Conservation (phyloP, 2,888 invertebrate species). For the Neoaliturus tenellus region DNA sequence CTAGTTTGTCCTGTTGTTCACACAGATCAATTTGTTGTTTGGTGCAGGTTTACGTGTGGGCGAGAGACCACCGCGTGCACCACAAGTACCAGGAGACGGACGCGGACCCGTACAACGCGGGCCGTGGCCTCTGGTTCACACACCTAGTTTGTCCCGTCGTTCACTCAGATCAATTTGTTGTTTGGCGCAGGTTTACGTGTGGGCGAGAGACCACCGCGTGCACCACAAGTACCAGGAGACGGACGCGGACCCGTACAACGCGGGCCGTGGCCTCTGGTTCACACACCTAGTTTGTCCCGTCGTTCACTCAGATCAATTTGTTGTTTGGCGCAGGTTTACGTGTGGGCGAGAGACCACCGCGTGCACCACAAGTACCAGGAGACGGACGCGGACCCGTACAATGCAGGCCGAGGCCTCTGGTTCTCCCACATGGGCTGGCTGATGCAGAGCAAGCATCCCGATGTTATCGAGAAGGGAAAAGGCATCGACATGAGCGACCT, state of each 20-base stretch:
- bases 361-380: constrained; percentile 73
- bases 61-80: constrained; percentile 72
- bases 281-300: too few species aligned
- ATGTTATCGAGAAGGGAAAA: constrained; percentile 90
- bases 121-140: constrained; percentile 76
- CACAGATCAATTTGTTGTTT: constrained; percentile 77
- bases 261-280: constrained; percentile 75
- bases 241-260: constrained; percentile 73
- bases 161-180: too few species aligned
- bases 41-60: constrained; percentile 67
- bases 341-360: constrained; percentile 72
- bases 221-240: constrained; percentile 73
- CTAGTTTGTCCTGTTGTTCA: too few species aligned
- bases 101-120: constrained; percentile 73
- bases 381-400: constrained; percentile 73
- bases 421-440: constrained; percentile 79
- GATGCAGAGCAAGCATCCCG: constrained; percentile 91
- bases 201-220: constrained; percentile 72
- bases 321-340: constrained; percentile 73
- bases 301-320: too few species aligned
- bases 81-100: constrained; percentile 73
- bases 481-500: constrained; percentile 90
- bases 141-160: constrained; percentile 77
- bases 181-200: constrained; percentile 61
- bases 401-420: constrained; percentile 75